Evolutionary conservation across 2,113 vertebrate genomes (phyloP).

Genomic region (Platycercus adscitus): DNA sequence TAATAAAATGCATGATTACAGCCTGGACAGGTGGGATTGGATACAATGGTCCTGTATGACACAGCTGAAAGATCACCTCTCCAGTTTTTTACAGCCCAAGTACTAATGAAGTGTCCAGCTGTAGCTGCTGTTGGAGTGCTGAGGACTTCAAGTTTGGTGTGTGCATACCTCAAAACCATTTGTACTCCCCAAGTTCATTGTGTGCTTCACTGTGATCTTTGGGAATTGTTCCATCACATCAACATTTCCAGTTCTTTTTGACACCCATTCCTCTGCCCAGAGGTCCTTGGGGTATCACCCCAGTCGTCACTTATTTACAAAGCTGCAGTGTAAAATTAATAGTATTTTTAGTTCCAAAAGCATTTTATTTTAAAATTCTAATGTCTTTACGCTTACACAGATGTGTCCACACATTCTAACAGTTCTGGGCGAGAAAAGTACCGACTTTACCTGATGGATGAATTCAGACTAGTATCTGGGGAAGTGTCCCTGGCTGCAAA

Average conservation of each 20-base stretch:
- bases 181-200: background rate
- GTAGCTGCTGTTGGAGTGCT: background rate
- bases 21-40: background rate
- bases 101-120: background rate
- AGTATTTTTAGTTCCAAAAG: background rate
- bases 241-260: background rate
- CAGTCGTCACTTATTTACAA: background rate
- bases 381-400: background rate
- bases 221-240: background rate
- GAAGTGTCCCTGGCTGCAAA: background rate
- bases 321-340: background rate
- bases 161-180: background rate
- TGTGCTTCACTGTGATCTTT: background rate
- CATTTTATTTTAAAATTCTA: background rate
- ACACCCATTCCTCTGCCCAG: background rate
- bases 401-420: background rate
- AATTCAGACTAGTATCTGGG: background rate
- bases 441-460: background rate
- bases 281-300: background rate
- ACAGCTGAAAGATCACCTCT: background rate
- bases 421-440: background rate
- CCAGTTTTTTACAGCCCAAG: background rate
- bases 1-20: background rate
- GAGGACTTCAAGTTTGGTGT: background rate
- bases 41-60: background rate